Evolutionary conservation across 2,888 invertebrate species (phyloP).

Genomic region (Ormyrus labotus): DNA sequence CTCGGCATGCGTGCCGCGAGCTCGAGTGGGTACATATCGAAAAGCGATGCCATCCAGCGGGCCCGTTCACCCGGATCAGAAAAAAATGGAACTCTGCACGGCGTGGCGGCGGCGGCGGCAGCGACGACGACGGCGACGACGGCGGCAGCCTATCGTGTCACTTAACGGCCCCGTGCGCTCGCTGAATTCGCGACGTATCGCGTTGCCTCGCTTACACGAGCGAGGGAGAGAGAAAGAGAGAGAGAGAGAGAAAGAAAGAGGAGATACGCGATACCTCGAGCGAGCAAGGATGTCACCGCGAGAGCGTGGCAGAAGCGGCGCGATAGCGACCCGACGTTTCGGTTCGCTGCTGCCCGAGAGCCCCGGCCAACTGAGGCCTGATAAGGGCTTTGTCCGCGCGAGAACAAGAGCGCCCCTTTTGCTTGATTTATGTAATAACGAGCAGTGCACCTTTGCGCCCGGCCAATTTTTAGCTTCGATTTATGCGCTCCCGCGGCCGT

Average conservation of each 20-base stretch:
- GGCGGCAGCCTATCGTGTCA: slow-evolving; percentile 12
- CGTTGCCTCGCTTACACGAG: slow-evolving; percentile 18
- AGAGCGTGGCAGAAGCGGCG: not conserved
- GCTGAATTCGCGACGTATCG: slow-evolving; percentile 46
- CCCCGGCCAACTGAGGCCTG: no score
- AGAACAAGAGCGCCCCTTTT: no score
- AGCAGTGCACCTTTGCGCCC: no score
- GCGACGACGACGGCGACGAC: not conserved
- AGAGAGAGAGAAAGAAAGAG: no score
- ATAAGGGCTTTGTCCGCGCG: no score
- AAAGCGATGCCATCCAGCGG: not conserved
- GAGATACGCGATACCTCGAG: slow-evolving; percentile 40
- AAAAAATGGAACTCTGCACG: slow-evolving; percentile 20
- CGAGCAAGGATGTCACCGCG: slow-evolving; percentile 41
- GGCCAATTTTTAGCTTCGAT: no score
- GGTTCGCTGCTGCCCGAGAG: not conserved
- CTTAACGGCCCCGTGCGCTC: slow-evolving; percentile 35
- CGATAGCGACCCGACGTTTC: not conserved
- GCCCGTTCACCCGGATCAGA: slow-evolving; percentile 47
- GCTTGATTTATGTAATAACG: no score
- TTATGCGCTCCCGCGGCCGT: no score
- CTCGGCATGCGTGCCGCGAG: no score
- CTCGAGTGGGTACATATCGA: no score
- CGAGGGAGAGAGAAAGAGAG: no score
- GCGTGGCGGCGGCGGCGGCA: not conserved